Percentiles rank a stretch among this genome's conserved stretches.
phyloP scores from a whole-genome alignment of 2,888 invertebrate genomes.

The Pristionchus maxplancki region DNA sequence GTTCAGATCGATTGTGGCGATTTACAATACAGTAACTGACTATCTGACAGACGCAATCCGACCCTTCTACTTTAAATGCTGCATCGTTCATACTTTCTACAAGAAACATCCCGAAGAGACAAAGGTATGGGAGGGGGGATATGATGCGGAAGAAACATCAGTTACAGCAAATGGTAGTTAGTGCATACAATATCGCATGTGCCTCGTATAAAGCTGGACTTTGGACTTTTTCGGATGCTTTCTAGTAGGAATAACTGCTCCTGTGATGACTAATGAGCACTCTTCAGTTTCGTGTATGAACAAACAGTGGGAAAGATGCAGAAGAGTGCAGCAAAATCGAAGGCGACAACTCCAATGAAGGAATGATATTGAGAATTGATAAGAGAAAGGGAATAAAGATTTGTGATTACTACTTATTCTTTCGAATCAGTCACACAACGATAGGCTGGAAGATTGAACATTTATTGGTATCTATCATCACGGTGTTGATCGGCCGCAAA shows the following conservation, averaged over 20 bases:
- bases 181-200: constrained; percentile 22
- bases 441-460: not conserved
- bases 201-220: constrained; percentile 41
- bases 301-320: constrained; percentile 33
- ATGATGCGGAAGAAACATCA: too few relatives aligned
- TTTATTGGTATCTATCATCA: too few relatives aligned
- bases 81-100: constrained; percentile 32
- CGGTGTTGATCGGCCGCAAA: too few relatives aligned
- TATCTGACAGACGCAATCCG: constrained; percentile 13
- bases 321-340: constrained; percentile 41
- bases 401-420: constrained; percentile 27
- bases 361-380: not conserved
- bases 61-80: constrained; percentile 21
- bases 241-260: not conserved
- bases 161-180: constrained; percentile 42
- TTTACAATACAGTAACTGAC: constrained; percentile 25
- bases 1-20: constrained; percentile 26
- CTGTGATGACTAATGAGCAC: not conserved
- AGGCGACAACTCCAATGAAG: not conserved
- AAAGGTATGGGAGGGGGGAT: too few relatives aligned
- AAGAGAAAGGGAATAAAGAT: constrained; percentile 26
- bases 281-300: constrained; percentile 27
- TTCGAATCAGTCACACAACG: not conserved
- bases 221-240: constrained; percentile 47
- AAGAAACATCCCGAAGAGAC: constrained; percentile 45